phyloP scores from a whole-genome alignment of 2,797 vertebrate genomes.

The Corythornis leucogaster region DNA sequence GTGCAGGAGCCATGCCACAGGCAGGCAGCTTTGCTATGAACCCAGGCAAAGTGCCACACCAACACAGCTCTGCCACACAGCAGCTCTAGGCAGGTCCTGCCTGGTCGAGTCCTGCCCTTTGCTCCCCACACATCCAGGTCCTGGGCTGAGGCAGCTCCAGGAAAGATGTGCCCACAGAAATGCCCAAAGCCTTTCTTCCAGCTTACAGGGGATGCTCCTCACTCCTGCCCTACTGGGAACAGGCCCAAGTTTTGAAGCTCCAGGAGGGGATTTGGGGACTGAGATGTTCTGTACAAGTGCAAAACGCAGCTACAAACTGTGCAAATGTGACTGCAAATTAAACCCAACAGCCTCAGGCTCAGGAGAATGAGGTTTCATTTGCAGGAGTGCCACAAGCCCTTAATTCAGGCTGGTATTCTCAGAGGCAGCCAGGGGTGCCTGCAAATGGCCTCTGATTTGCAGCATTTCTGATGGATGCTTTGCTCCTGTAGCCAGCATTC shows the following conservation, averaged over 20 bases:
- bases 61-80: neutral
- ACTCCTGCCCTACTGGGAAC: neutral
- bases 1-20: neutral
- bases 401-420: neutral
- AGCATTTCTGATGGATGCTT: neutral
- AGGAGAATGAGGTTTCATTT: neutral
- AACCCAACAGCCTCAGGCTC: neutral
- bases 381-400: neutral
- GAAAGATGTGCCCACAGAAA: neutral
- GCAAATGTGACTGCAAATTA: neutral
- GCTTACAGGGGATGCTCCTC: neutral
- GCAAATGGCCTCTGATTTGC: neutral
- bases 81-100: neutral
- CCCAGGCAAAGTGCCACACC: neutral
- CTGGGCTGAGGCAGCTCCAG: neutral
- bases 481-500: neutral
- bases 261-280: neutral
- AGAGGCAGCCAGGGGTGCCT: neutral
- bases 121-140: neutral
- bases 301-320: neutral
- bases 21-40: neutral
- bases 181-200: neutral
- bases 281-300: neutral
- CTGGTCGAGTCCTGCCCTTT: neutral
- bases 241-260: neutral